Evolutionary conservation across 2,797 vertebrate species (phyloP).

Genomic region (Danio aesculapii): DNA sequence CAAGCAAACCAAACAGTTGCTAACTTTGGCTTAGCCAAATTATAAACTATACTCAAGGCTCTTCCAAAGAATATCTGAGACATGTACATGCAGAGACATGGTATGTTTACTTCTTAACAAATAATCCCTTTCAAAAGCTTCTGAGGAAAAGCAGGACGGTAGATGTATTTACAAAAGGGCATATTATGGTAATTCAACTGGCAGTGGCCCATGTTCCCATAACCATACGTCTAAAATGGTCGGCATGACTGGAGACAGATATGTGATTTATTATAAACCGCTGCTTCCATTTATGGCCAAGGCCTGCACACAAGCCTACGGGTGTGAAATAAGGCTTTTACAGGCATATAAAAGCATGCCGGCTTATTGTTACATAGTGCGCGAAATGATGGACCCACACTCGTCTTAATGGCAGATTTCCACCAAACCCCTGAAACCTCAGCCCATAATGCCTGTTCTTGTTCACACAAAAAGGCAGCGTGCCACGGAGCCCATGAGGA

Average conservation of each 20-base stretch:
- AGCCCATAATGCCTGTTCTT: conserved; percentile 30
- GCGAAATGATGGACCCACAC: conserved; percentile 25
- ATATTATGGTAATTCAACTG: conserved; percentile 53
- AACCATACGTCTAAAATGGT: conserved; percentile 39
- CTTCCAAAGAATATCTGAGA: neutral
- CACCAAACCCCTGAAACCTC: conserved; percentile 39
- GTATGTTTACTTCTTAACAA: conserved; percentile 20
- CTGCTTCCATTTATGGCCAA: conserved; percentile 44
- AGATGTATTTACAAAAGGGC: conserved; percentile 43
- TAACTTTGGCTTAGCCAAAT: conserved; percentile 3
- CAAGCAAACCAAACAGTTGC: conserved; percentile 1
- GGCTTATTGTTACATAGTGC: conserved; percentile 45
- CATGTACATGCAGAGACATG: conserved; percentile 13
- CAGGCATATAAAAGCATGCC: conserved; percentile 43
- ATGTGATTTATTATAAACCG: conserved; percentile 51
- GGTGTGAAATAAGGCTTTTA: conserved; percentile 53
- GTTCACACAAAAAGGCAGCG: conserved; percentile 37
- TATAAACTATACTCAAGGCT: conserved; percentile 10
- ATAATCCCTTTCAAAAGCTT: neutral
- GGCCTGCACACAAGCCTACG: conserved; percentile 28
- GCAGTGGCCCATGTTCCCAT: conserved; percentile 37
- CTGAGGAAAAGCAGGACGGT: conserved; percentile 38
- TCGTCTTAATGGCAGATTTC: conserved; percentile 20
- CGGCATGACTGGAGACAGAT: conserved; percentile 28
- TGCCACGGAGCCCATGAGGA: conserved; percentile 23